Percentiles rank a stretch among this genome's conserved stretches.
Evolutionary conservation across 2,113 vertebrate species (phyloP).

Genomic region (Pitta sordida): DNA sequence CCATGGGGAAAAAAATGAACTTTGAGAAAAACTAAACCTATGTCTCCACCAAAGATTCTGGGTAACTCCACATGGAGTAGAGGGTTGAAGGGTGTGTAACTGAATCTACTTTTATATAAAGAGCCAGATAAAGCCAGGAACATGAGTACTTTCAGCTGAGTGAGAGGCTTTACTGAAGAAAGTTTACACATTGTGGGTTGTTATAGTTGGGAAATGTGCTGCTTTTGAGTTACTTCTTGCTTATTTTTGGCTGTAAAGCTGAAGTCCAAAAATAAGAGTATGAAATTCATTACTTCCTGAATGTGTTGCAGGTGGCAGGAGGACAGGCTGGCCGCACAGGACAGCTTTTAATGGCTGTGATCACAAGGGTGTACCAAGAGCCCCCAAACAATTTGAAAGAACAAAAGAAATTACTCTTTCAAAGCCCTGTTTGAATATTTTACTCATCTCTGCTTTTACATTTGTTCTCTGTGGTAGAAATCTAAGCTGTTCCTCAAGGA

Average conservation of each 20-base stretch:
- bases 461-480: background rate
- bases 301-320: background rate
- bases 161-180: background rate
- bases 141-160: background rate
- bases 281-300: background rate
- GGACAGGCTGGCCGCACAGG: background rate
- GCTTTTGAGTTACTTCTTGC: background rate
- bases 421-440: background rate
- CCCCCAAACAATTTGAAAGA: background rate
- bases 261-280: background rate
- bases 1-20: background rate
- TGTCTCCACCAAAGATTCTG: background rate
- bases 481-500: background rate
- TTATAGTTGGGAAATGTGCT: background rate
- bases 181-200: background rate
- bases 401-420: background rate
- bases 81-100: fast-evolving
- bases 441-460: background rate
- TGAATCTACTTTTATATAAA: background rate
- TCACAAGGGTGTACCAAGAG: background rate
- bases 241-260: background rate
- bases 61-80: background rate
- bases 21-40: background rate
- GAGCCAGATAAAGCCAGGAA: background rate
- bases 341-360: background rate